Evolutionary conservation across 2,888 invertebrate genomes (phyloP), one percentile per base, ranked within the genome.

Genomic region (Platerodrilus igneus): DNA sequence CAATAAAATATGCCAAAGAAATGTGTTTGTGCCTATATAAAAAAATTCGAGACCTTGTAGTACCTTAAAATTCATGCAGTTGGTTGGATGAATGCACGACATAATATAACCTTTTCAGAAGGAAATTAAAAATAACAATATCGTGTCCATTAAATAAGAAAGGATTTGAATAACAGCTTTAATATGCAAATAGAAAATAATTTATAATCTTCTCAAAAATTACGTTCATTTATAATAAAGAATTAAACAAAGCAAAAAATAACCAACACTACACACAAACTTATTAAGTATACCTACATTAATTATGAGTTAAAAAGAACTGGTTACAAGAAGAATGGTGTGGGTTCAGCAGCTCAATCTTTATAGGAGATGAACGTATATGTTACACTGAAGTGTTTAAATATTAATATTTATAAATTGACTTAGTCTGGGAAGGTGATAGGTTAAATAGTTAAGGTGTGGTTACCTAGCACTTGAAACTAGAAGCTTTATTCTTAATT

Each of bases 401-500:
- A 60, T 62, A 63, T 63, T 63, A 63, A 63, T 63, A 64, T 64
- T 63, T 63, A 63, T 63, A 64, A 63, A 64, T 63, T 63, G 62
- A 63, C 64, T 64, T 62, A 60, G 62, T 60, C 56, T 53, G 50
- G 48, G 52, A 52, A 63, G 63, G 63, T 63, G 63, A 64, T 63
- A 63, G 64, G 64, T 64, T 63, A 64, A 64, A 59, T 61, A 63
- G 62, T 47, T 51, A 56, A 63, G 64, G 64, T 63, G 64, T 64
- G 64, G 63, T 44, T 37, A n/a, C n/a, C n/a, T n/a, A n/a, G n/a
- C n/a, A n/a, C n/a, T n/a, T n/a, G n/a, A n/a, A n/a, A n/a, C n/a
- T n/a, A n/a, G n/a, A n/a, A n/a, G n/a, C n/a, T n/a, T n/a, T n/a
- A n/a, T n/a, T n/a, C n/a, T n/a, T n/a, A n/a, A n/a, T n/a, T n/a